Evolutionary conservation across 2,888 invertebrate species (phyloP).

Genomic region (Slavum lentiscoides): DNA sequence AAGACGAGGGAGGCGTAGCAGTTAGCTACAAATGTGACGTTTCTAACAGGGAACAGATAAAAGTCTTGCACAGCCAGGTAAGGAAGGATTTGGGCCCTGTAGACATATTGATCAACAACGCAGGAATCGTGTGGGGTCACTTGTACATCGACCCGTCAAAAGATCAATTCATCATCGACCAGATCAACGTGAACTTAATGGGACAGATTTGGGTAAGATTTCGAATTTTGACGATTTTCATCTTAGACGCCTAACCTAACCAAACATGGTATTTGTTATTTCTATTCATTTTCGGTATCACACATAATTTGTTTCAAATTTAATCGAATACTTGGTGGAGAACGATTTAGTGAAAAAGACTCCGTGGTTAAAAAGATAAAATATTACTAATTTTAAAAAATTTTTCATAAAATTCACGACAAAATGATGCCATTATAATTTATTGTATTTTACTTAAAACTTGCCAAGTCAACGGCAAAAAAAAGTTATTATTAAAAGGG

Average conservation of each 20-base stretch:
- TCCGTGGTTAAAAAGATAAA: no score
- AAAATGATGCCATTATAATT: no score
- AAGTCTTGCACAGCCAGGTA: slow-evolving; percentile 56
- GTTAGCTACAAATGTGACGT: slow-evolving; percentile 59
- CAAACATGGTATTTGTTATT: no score
- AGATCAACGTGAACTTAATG: slow-evolving; percentile 61
- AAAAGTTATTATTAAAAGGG: no score
- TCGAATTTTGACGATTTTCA: background rate
- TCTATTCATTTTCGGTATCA: no score
- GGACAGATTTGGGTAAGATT: slow-evolving; percentile 61
- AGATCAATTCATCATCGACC: slow-evolving; percentile 60
- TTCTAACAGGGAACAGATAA: slow-evolving; percentile 17
- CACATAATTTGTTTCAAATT: no score
- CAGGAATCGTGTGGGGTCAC: slow-evolving; percentile 61
- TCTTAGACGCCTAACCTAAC: background rate
- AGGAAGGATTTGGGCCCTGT: slow-evolving; percentile 61
- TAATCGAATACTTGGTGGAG: no score
- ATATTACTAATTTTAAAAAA: no score
- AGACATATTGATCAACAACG: slow-evolving; percentile 63
- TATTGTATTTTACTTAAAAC: no score
- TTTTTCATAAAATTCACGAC: no score
- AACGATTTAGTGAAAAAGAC: no score
- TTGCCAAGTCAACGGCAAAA: no score
- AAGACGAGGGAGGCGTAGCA: slow-evolving; percentile 59
- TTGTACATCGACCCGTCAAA: slow-evolving; percentile 59